Conservation (phyloP, 1,140 invertebrate species). For the Ceratina australensis region DNA sequence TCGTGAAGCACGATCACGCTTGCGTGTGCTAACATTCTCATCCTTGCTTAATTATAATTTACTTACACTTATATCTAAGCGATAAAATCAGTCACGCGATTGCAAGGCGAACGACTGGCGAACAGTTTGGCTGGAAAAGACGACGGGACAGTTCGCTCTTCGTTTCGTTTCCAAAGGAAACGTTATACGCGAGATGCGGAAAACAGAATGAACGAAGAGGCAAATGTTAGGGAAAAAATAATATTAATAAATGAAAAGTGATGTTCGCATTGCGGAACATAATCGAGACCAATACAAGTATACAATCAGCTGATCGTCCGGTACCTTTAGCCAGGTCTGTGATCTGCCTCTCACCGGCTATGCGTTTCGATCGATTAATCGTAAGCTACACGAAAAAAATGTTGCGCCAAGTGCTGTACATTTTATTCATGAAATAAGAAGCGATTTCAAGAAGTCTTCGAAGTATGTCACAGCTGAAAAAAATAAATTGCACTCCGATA, state of each 20-base stretch:
- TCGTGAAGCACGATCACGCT: background rate
- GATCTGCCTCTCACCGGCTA: background rate
- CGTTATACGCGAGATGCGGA: no score
- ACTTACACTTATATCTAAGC: constrained; percentile 8
- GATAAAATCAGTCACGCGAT: constrained; percentile 15
- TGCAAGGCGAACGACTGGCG: background rate
- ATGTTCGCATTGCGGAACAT: no score
- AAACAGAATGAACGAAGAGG: no score
- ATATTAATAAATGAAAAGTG: no score
- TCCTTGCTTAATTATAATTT: background rate
- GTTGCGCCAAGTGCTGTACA: no score
- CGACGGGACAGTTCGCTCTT: background rate
- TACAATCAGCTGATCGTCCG: background rate
- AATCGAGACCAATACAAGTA: no score
- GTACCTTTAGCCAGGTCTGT: background rate
- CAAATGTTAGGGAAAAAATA: no score
- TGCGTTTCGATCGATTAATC: background rate
- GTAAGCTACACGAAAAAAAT: background rate
- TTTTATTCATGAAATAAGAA: no score
- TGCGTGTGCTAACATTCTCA: background rate
- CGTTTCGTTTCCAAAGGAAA: background rate
- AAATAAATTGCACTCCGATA: no score
- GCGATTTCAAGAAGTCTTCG: no score
- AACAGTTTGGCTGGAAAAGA: background rate
- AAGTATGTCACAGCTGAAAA: no score